These are phyloP conservation scores for Gymnodraco acuticeps DNA, from an alignment of 2,797 vertebrate genomes.

Conservation along the genomic window DNA sequence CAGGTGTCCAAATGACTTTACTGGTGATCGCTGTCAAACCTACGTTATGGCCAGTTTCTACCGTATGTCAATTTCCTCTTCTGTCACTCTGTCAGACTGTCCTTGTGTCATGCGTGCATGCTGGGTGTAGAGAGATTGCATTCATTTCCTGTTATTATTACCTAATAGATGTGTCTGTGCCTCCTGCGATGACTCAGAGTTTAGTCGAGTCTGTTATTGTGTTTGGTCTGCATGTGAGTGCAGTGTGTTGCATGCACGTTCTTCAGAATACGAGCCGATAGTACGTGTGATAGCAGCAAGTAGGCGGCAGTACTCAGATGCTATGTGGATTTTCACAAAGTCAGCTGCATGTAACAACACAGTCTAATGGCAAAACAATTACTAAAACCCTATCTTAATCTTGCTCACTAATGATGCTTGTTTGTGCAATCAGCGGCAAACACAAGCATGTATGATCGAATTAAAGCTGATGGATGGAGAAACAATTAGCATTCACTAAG, in stretches of 20 bases:
- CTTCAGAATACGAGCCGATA: slow-evolving; percentile 4
- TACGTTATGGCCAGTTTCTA: slow-evolving; percentile 99
- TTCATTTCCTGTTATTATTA: slow-evolving; percentile 65
- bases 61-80: slow-evolving; percentile 98
- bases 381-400: slow-evolving; percentile 30
- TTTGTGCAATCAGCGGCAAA: slow-evolving; percentile 51
- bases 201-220: slow-evolving; percentile 49
- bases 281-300: slow-evolving; percentile 23
- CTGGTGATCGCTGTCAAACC: slow-evolving; percentile 99
- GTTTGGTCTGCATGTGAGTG: slow-evolving; percentile 65
- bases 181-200: slow-evolving; percentile 59
- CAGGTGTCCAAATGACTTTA: slow-evolving; percentile 99
- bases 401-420: slow-evolving; percentile 37
- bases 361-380: slow-evolving; percentile 40
- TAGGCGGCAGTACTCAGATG: slow-evolving; percentile 18
- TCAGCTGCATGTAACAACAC: slow-evolving; percentile 60
- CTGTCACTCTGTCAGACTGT: slow-evolving; percentile 85
- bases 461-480: slow-evolving; percentile 40
- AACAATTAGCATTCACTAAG: slow-evolving; percentile 33
- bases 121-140: slow-evolving; percentile 56
- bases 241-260: slow-evolving; percentile 58
- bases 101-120: slow-evolving; percentile 77
- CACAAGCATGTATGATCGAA: slow-evolving; percentile 41
- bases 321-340: slow-evolving; percentile 45
- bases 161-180: slow-evolving; percentile 58